phyloP scores from a whole-genome alignment of 2,888 invertebrate genomes.

The Parapristionchus giblindavisi region DNA sequence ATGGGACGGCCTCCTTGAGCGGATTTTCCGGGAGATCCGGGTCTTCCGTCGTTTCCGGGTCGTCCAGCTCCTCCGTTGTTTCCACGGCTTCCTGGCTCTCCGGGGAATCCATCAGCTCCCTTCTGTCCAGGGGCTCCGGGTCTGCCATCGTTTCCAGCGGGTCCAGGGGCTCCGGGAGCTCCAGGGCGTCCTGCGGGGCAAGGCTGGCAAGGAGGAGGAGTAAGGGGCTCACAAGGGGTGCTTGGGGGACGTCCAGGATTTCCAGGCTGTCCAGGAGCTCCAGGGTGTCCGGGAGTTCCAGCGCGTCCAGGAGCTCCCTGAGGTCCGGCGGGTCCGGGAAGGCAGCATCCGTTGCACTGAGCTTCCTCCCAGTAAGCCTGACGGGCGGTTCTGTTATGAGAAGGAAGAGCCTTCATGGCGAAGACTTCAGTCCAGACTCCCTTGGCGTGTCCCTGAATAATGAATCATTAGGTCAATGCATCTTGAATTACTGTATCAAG shows the following conservation, averaged over 20 bases:
- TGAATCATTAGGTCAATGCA: neutral
- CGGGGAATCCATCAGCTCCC: slow-evolving; percentile 58
- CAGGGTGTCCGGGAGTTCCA: slow-evolving; percentile 37
- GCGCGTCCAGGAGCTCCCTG: slow-evolving; percentile 34
- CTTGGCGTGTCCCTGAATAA: slow-evolving; percentile 35
- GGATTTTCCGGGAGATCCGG: slow-evolving; percentile 37
- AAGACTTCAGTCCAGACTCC: slow-evolving; percentile 38
- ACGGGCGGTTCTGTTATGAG: slow-evolving; percentile 40
- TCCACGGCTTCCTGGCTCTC: slow-evolving; percentile 53
- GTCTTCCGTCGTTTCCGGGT: slow-evolving; percentile 53
- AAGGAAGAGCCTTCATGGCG: slow-evolving; percentile 38
- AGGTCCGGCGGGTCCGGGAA: slow-evolving; percentile 36
- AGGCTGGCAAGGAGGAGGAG: slow-evolving; percentile 36
- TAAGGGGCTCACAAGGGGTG: slow-evolving; percentile 33
- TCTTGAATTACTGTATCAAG: too few relatives aligned
- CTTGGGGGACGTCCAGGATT: slow-evolving; percentile 32
- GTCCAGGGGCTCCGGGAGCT: slow-evolving; percentile 53
- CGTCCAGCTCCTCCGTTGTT: slow-evolving; percentile 49
- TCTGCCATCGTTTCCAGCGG: slow-evolving; percentile 54
- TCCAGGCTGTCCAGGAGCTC: slow-evolving; percentile 37
- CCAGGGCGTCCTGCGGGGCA: slow-evolving; percentile 51
- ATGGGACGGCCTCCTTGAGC: neutral
- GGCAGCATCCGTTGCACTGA: slow-evolving; percentile 37
- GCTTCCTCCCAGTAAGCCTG: slow-evolving; percentile 39
- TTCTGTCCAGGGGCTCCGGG: slow-evolving; percentile 52